These are phyloP conservation scores for Montifringilla adamsi DNA, from an alignment of 2,113 vertebrate species.

Conservation along the genomic window DNA sequence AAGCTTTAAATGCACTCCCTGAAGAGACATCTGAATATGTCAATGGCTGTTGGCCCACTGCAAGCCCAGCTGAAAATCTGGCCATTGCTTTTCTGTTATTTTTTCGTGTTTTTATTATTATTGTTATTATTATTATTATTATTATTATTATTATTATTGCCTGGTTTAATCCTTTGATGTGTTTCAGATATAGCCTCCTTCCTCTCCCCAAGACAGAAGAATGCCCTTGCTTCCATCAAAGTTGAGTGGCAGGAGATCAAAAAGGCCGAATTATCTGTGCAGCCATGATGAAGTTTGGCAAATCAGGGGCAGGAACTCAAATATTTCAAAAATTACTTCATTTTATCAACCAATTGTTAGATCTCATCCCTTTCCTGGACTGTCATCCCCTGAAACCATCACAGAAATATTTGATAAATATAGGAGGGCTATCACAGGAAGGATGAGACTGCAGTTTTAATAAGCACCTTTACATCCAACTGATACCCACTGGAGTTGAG, in stretches of 20 bases:
- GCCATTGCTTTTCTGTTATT: not conserved
- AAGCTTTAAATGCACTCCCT: not conserved
- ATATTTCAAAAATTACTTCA: not conserved
- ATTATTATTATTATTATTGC: not conserved
- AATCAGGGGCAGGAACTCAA: not conserved
- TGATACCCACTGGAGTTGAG: not conserved
- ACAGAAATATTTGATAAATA: not conserved
- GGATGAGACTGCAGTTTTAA: not conserved
- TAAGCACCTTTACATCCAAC: not conserved
- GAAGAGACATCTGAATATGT: not conserved
- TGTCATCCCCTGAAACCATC: not conserved
- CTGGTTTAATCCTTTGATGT: not conserved
- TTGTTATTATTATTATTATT: not conserved
- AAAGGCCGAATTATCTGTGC: not conserved
- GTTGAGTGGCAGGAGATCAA: not conserved
- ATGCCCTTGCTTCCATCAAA: not conserved
- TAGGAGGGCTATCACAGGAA: not conserved
- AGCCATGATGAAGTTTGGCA: not conserved
- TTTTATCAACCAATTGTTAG: not conserved
- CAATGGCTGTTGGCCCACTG: not conserved
- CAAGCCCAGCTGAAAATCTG: not conserved
- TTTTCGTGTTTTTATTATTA: not conserved
- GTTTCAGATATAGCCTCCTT: not conserved
- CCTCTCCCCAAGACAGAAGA: not conserved
- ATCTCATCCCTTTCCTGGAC: not conserved